A percentile compares a stretch with the other conserved stretches of the same genome.
phyloP scores from a whole-genome alignment of 2,113 vertebrate species.

The Tyrannus savana region DNA sequence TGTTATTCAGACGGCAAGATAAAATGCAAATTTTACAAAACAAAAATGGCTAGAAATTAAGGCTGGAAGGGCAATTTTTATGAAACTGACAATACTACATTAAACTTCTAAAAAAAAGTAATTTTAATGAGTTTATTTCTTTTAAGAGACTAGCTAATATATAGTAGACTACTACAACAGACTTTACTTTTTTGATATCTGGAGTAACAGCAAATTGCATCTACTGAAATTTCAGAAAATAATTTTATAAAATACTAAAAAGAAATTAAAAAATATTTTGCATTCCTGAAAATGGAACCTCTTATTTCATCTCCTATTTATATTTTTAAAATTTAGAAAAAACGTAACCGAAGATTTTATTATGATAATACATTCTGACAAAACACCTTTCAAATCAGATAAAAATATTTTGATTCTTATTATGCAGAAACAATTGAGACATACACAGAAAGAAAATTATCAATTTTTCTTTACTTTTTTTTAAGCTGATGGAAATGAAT shows the following conservation, averaged over 20 bases:
- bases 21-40: conserved; percentile 18
- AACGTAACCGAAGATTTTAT: background rate
- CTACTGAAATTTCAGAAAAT: background rate
- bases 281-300: background rate
- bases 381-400: background rate
- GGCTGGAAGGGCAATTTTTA: background rate
- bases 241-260: conserved; percentile 28
- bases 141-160: background rate
- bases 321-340: conserved; percentile 18
- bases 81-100: background rate
- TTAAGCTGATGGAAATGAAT: background rate
- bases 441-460: background rate
- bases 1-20: background rate
- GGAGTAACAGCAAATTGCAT: background rate
- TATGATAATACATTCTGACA: conserved; percentile 2
- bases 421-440: background rate
- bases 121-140: background rate
- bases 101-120: background rate
- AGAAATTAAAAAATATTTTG: background rate
- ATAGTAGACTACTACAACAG: background rate
- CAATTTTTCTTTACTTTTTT: background rate
- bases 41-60: background rate
- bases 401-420: background rate
- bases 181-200: background rate
- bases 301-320: background rate